These are phyloP conservation scores for Chaetura pelagica DNA, from an alignment of 2,113 vertebrate species.

Conservation along the genomic window DNA sequence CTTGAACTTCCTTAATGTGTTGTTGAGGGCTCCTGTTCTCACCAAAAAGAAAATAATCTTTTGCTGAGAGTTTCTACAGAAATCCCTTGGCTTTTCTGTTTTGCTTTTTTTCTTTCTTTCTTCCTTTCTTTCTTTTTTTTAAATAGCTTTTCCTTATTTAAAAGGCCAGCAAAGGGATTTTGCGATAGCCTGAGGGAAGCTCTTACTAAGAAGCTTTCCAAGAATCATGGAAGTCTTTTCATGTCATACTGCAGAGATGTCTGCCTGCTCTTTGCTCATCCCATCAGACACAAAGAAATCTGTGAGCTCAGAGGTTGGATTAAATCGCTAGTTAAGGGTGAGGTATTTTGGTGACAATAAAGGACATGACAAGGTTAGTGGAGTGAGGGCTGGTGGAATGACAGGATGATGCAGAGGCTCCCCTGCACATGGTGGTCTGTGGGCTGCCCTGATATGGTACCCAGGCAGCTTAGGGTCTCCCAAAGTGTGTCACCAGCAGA, in stretches of 20 bases:
- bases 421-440: not conserved
- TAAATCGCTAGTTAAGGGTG: not conserved
- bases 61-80: not conserved
- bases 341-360: not conserved
- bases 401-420: not conserved
- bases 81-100: not conserved
- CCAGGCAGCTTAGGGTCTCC: not conserved
- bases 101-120: not conserved
- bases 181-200: not conserved
- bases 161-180: not conserved
- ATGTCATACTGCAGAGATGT: not conserved
- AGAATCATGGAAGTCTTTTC: not conserved
- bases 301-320: not conserved
- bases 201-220: not conserved
- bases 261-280: not conserved
- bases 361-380: not conserved
- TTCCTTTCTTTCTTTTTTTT: not conserved
- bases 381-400: accelerated
- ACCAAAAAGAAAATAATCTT: not conserved
- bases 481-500: not conserved
- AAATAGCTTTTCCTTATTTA: not conserved
- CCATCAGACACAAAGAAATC: not conserved
- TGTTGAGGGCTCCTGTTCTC: not conserved
- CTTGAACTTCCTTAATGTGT: accelerated
- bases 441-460: accelerated